phyloP scores from a whole-genome alignment of 1,140 invertebrate genomes.

The roundworm (Caenorhabditis elegans) region WBcel235 BX284606.5:5975001-5975500 shows the following conservation, averaged over 20 bases:
- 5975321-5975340: background rate
- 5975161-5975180: too few relatives aligned
- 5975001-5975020: background rate
- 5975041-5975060: too few relatives aligned
- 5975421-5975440: slow-evolving; percentile 22
- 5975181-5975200: too few relatives aligned
- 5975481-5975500: background rate
- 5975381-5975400: slow-evolving; percentile 16
- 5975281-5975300: too few relatives aligned
- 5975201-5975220: too few relatives aligned
- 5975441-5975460: slow-evolving; percentile 29
- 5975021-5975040: background rate
- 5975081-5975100: background rate
- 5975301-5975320: too few relatives aligned
- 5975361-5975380: background rate
- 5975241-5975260: too few relatives aligned
- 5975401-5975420: background rate
- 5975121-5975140: background rate
- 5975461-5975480: slow-evolving; percentile 8
- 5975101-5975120: background rate
- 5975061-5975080: background rate
- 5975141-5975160: too few relatives aligned
- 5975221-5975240: too few relatives aligned
- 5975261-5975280: too few relatives aligned
- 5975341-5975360: slow-evolving; percentile 9